Evolutionary conservation across 2,113 vertebrate genomes (phyloP), one percentile per base, ranked within the genome.

Genomic region (Bos javanicus): DNA sequence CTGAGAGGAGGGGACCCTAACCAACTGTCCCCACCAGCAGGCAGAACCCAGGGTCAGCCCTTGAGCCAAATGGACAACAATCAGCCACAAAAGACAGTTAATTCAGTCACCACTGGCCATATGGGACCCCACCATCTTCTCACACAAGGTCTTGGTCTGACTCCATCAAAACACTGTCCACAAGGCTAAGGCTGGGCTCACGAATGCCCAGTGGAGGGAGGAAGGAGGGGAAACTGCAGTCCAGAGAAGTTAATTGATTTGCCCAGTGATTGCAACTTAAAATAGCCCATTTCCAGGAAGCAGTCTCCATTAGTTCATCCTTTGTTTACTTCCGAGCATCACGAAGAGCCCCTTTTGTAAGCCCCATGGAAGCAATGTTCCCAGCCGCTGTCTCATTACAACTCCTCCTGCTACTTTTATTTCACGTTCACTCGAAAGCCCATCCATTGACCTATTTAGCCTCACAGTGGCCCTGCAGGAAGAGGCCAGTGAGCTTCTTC

Each of bases 281-380:
- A 82, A 71, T 3, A 39, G 52, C 71, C 48, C 71, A 52, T 59
- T 83, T 39, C 90, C 82, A 64, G 82, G 82, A 94, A 84, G 62
- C 59, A 0, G 46, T 30, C 60, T 14, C 86, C 16, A 5, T 1
- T 9, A 62, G 50, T 7, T 36, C 14, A 8, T 0, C 43, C 50
- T 36, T 16, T 30, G 33, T 25, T 71, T 62, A 30, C 48, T 57
- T 92, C 85, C 2, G 12, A 67, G 89, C 50, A 7, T 17, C 30
- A 16, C 0, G 7, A 48, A 48, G 25, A 33, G 5, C 0, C 0
- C 46, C 39, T 43, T 60, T 94, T 0, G 6, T 17, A 0, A 25
- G 71, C 76, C 28, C 2, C 59, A 1, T 1, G 74, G n/a, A 6
- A 85, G 62, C 46, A 0, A 3, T 1, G 39, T 12, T 16, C 50